phyloP scores from a whole-genome alignment of 2,888 invertebrate species.

The Lutraria lutraria region DNA sequence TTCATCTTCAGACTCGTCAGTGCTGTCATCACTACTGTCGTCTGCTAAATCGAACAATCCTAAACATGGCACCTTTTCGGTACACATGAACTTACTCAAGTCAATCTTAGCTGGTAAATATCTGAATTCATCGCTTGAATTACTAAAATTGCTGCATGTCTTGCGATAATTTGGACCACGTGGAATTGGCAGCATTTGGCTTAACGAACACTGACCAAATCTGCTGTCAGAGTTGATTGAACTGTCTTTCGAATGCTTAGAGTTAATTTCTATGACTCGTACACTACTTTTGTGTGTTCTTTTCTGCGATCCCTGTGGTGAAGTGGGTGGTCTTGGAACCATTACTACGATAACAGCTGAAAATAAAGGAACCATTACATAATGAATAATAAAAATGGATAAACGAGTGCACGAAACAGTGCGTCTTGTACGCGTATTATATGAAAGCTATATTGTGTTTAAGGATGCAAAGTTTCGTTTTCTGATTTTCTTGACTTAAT shows the following conservation, averaged over 20 bases:
- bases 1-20: constrained; percentile 22
- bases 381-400: background rate
- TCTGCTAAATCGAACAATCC: constrained; percentile 63
- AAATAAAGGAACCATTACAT: background rate
- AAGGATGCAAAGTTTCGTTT: background rate
- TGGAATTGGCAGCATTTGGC: constrained; percentile 29
- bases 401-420: no score
- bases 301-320: background rate
- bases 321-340: background rate
- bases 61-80: constrained; percentile 65
- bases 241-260: background rate
- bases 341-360: background rate
- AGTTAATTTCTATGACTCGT: constrained; percentile 1
- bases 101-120: constrained; percentile 38
- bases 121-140: constrained; percentile 57
- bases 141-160: constrained; percentile 58
- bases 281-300: background rate
- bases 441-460: no score
- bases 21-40: constrained; percentile 39
- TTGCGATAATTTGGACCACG: constrained; percentile 28
- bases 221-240: background rate
- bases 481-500: background rate
- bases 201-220: background rate
- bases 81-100: constrained; percentile 64
- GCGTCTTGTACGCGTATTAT: no score